Conservation (phyloP, 2,113 vertebrate genomes). For the Ophthalmotilapia sp. region DNA sequence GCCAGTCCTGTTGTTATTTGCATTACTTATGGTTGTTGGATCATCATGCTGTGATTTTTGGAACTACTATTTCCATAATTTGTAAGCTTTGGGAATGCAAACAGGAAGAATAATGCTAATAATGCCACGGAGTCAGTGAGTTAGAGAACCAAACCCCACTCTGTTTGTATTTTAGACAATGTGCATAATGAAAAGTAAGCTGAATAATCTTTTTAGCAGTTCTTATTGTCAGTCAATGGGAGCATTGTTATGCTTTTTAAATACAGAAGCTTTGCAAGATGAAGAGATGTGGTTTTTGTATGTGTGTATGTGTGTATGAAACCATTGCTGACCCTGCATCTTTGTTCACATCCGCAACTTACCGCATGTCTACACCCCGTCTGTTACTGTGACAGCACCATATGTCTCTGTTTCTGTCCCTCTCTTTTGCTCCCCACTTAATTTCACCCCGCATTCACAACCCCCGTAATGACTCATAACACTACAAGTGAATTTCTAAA, state of each 20-base stretch:
- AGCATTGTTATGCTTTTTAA: neutral
- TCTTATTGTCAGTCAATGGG: neutral
- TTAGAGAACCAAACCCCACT: neutral
- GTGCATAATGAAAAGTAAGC: neutral
- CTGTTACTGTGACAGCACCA: slow-evolving; percentile 7
- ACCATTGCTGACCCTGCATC: neutral
- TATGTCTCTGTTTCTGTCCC: neutral
- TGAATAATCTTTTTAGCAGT: neutral
- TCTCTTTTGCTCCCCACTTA: neutral
- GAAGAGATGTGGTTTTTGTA: neutral
- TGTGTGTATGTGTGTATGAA: neutral
- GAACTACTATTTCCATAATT: neutral
- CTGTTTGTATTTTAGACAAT: neutral
- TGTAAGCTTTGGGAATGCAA: neutral
- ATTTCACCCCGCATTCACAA: neutral
- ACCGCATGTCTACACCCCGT: neutral
- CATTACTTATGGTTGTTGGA: neutral
- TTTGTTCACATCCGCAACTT: neutral
- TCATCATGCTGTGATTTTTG: neutral
- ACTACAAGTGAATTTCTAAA: neutral
- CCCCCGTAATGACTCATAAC: neutral
- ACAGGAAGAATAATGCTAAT: neutral
- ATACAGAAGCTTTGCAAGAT: neutral
- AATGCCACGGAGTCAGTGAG: neutral
- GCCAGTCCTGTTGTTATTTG: neutral